These are phyloP conservation scores for Hipparchia semele DNA, from an alignment of 2,888 invertebrate genomes.

Conservation along the genomic window DNA sequence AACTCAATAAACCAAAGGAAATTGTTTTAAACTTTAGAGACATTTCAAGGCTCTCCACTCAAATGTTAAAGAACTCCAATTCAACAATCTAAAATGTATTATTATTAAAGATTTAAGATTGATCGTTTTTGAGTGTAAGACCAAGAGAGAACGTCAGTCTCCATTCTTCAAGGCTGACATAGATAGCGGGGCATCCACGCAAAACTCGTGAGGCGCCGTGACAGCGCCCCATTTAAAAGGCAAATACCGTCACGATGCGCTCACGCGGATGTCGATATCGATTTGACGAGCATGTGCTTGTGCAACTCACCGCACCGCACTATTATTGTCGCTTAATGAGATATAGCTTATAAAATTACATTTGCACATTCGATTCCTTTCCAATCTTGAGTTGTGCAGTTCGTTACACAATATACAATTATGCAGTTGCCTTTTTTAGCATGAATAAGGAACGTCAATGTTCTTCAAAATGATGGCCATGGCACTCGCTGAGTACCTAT, in stretches of 20 bases:
- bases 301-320: slow-evolving; percentile 34
- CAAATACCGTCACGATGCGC: slow-evolving; percentile 75
- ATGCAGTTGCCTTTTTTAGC: neutral
- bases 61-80: too few relatives aligned
- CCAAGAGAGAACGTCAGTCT: slow-evolving; percentile 13
- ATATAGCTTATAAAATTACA: slow-evolving; percentile 35
- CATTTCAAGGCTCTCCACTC: too few relatives aligned
- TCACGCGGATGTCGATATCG: slow-evolving; percentile 52
- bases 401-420: slow-evolving; percentile 20
- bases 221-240: slow-evolving; percentile 71
- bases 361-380: slow-evolving; percentile 18
- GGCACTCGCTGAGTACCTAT: too few relatives aligned
- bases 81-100: too few relatives aligned
- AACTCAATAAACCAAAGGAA: too few relatives aligned
- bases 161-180: slow-evolving; percentile 53
- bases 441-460: too few relatives aligned
- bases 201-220: slow-evolving; percentile 70
- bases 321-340: slow-evolving; percentile 33
- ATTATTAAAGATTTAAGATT: too few relatives aligned
- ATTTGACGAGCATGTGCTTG: slow-evolving; percentile 46
- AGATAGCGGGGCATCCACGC: slow-evolving; percentile 68
- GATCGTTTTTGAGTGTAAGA: too few relatives aligned
- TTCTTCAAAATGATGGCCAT: too few relatives aligned
- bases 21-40: too few relatives aligned
- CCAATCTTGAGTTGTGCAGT: slow-evolving; percentile 18